Evolutionary conservation across 2,113 vertebrate genomes (phyloP).

Genomic region (Sus scrofa): T2T-Sscrofa CM000824.6:178972001-178972500

Average conservation of each 20-base stretch:
- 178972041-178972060: no score
- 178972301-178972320: background rate
- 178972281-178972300: background rate
- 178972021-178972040: no score
- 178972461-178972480: background rate
- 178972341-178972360: background rate
- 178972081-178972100: no score
- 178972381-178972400: background rate
- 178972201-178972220: background rate
- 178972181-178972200: background rate
- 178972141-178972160: no score
- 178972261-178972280: background rate
- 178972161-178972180: no score
- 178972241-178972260: background rate
- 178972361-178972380: background rate
- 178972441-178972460: background rate
- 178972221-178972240: background rate
- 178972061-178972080: no score
- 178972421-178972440: background rate
- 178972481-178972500: background rate
- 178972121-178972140: no score
- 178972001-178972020: no score
- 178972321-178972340: slow-evolving; percentile 7
- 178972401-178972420: background rate
- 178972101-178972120: no score